Evolutionary conservation across 37 sponge, comb jelly and placozoan genomes (phyloP).

Genomic region (Corticium candelabrum): DNA sequence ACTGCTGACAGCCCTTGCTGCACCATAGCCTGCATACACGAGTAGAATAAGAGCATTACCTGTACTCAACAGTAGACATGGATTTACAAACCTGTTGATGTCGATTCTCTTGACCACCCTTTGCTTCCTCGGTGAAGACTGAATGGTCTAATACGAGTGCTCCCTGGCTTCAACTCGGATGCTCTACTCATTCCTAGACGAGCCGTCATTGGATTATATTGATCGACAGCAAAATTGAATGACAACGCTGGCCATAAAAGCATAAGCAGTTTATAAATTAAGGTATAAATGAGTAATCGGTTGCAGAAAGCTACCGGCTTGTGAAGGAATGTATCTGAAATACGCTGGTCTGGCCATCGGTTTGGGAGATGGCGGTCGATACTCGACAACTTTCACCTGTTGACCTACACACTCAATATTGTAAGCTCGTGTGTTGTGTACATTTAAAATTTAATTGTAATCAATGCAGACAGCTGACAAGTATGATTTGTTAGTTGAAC

Average conservation of each 20-base stretch:
- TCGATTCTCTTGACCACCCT: background rate
- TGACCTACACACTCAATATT: constrained; percentile 73
- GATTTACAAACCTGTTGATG: no score
- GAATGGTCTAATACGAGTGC: background rate
- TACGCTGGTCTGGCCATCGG: constrained; percentile 86
- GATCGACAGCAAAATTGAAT: constrained; percentile 83
- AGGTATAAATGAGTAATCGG: background rate
- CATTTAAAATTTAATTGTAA: no score
- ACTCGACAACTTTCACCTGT: constrained; percentile 32
- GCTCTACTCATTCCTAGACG: background rate
- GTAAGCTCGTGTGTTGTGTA: no score
- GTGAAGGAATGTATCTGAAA: constrained; percentile 58
- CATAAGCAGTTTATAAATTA: constrained; percentile 10
- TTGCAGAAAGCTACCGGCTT: constrained; percentile 33
- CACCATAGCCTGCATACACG: no score
- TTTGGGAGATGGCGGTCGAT: constrained; percentile 61
- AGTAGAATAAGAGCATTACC: no score
- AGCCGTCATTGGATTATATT: constrained; percentile 31
- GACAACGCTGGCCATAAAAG: constrained; percentile 44
- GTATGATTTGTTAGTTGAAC: background rate
- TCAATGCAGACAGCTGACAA: no score
- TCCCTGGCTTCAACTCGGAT: background rate
- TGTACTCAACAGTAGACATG: no score
- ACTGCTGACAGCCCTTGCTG: no score
- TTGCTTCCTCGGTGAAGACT: background rate